Base-by-base conservation (phyloP, 2,797 vertebrate genomes). In the Periophthalmus magnuspinnatus region DNA sequence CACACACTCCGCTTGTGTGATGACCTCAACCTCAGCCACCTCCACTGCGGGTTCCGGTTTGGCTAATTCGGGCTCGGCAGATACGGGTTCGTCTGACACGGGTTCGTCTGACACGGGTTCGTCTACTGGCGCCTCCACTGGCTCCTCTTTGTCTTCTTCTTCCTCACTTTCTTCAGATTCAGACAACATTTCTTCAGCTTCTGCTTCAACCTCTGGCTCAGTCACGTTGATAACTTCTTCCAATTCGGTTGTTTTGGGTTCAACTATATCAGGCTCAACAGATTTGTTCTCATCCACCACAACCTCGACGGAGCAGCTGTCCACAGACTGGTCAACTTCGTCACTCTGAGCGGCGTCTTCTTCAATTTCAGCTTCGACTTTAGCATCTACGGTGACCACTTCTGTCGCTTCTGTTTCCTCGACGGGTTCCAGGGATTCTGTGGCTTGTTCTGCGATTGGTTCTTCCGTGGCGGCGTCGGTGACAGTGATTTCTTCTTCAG, bases 321-420 rank as follows among this genome's bases (percentile, higher is more conserved):
- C 47, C 41, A 21, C 62, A 45, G 60, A 11, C 13, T 47, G n/a
- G 2, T 38, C 60, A 24, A 2, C 6, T 1, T 34, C 64, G 0
- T 9, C 63, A 33, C 21, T 19, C n/a, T n/a, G 7, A 21, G 67
- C 8, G 38, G 10, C 6, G 38, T 24, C 21, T 28, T 41, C 61
- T 32, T 41, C 60, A 7, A 22, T 21, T 11, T 41, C n/a, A 28
- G 41, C 7, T 28, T 64, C 21, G 48, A 5, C 41, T 17, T 47
- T 21, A 65, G 52, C 57, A 1, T 28, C 41, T 21, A 10, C 5
- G 1, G 2, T 13, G 5, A 22, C 55, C 1, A 22, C 65, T 47
- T 81, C 81, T 2, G 17, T 59, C 33, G 14, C 62, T 33, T 0
- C 66, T 11, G 60, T 45, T 56, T 76, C 75, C 52, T 77, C 77